Conservation (phyloP, 1,140 invertebrate species). For the Mylabris phalerata region DNA sequence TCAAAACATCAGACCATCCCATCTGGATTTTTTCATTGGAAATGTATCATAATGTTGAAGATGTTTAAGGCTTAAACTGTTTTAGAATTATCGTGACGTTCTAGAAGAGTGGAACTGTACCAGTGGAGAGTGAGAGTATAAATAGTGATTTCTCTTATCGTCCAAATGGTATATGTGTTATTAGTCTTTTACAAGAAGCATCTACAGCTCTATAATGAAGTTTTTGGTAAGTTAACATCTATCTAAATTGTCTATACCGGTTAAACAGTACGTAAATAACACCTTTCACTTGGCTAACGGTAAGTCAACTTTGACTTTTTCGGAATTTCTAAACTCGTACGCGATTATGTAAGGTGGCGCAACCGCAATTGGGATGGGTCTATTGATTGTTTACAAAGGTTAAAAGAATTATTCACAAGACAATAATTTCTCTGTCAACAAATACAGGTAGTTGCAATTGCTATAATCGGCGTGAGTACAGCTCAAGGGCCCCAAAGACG, state of each 20-base stretch:
- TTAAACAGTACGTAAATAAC: neutral
- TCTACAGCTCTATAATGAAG: constrained; percentile 24
- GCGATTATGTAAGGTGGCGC: constrained; percentile 15
- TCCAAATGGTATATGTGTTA: constrained; percentile 5
- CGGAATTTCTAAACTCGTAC: constrained; percentile 19
- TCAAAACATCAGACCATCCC: too few relatives aligned
- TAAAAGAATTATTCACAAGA: neutral
- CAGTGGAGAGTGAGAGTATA: constrained; percentile 25
- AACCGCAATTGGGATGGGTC: constrained; percentile 9
- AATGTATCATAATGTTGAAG: constrained; percentile 12
- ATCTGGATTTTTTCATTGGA: constrained; percentile 2
- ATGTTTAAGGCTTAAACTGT: constrained; percentile 11
- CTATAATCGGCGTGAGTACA: constrained; percentile 3
- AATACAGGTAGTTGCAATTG: neutral
- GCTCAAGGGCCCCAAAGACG: constrained; percentile 18
- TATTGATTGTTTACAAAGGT: neutral
- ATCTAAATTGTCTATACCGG: neutral
- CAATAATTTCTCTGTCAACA: too few relatives aligned
- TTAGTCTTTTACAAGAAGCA: constrained; percentile 6
- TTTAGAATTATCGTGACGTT: constrained; percentile 4
- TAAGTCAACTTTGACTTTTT: constrained; percentile 16
- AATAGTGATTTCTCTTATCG: constrained; percentile 31
- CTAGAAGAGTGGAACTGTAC: constrained; percentile 18
- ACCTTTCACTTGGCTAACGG: constrained; percentile 26
- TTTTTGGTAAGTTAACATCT: constrained; percentile 30